Percentiles rank a stretch among this genome's conserved stretches.
phyloP scores from a whole-genome alignment of 2,888 invertebrate genomes.

The Apocheima hispidaria region DNA sequence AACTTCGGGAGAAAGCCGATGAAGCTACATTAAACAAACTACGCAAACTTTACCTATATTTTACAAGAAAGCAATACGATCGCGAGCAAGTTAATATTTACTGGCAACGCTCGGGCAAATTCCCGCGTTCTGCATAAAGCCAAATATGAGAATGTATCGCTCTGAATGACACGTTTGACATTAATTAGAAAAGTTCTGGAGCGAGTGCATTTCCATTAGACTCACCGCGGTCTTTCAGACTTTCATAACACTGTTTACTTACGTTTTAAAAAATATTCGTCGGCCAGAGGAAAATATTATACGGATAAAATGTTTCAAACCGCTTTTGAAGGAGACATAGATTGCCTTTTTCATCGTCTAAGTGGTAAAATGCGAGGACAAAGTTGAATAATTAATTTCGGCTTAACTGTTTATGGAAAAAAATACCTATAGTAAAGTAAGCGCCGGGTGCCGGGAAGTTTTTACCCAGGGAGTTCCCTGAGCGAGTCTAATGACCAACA shows the following conservation, averaged over 20 bases:
- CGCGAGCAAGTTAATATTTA: constrained; percentile 64
- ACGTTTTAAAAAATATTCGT: background rate
- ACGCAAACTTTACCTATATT: constrained; percentile 72
- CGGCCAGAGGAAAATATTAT: background rate
- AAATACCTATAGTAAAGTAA: constrained; percentile 54
- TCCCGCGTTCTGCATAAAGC: constrained; percentile 34
- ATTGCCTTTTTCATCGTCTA: constrained; percentile 37
- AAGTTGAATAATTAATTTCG: constrained; percentile 60
- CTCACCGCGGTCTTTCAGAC: constrained; percentile 7
- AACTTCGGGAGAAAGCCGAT: constrained; percentile 58
- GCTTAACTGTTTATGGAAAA: constrained; percentile 55
- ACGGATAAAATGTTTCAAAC: constrained; percentile 13
- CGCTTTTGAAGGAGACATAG: constrained; percentile 35
- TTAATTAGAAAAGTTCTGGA: constrained; percentile 46
- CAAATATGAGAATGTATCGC: constrained; percentile 44
- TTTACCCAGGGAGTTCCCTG: constrained; percentile 47
- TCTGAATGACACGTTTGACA: constrained; percentile 39
- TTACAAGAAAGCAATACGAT: constrained; percentile 66
- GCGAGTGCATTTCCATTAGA: constrained; percentile 29
- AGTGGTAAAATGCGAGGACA: constrained; percentile 46
- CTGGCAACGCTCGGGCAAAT: constrained; percentile 49
- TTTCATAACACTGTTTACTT: constrained; percentile 2
- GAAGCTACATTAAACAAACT: constrained; percentile 71
- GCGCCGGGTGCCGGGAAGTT: constrained; percentile 57
- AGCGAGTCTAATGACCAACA: constrained; percentile 62